Base-by-base conservation (phyloP, 2,888 invertebrate genomes). In the Spodoptera littoralis region DNA sequence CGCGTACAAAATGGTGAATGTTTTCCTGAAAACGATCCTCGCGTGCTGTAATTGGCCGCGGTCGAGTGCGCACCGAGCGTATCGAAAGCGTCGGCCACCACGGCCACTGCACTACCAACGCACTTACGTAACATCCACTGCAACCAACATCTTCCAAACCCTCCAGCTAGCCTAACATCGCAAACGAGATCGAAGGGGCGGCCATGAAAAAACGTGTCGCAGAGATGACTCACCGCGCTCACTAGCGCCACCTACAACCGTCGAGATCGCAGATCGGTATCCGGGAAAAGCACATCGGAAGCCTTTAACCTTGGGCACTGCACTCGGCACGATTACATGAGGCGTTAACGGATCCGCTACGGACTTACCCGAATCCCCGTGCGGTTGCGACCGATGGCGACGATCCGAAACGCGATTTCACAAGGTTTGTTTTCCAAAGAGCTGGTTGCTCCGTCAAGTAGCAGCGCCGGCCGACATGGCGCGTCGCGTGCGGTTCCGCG, bases 161-260 rank as follows among this genome's bases (percentile, higher is more conserved):
- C 81, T 72, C 66, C 77, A 74, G 71, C 76, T 65, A 75, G 83
- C 84, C 84, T 82, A 82, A 71, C 73, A 81, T 72, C 80, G 79
- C 81, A 77, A 86, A 74, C 83, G 82, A 91, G 89, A 93, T 89
- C 90, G 89, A 91, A 89, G 85, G 85, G 87, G 89, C 91, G 92
- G 92, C 93, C 92, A 90, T 91, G 92, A 92, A 92, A 92, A 87
- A 92, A 89, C 90, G 85, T 91, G 90, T 90, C 92, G 93, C 93
- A 93, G 89, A 90, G 91, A 93, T 94, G 94, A 94, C 90, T 93
- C 94, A 94, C 92, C 89, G 88, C 83, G 85, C 85, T 65, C 90
- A 84, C 89, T 85, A 88, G 90, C 93, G 93, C 91, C 92, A 89
- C 85, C 92, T 91, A 86, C 88, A 81, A 84, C 87, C 73, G 84